Conservation (phyloP, 2,888 invertebrate species). For the Hemicrepidius hirtus region DNA sequence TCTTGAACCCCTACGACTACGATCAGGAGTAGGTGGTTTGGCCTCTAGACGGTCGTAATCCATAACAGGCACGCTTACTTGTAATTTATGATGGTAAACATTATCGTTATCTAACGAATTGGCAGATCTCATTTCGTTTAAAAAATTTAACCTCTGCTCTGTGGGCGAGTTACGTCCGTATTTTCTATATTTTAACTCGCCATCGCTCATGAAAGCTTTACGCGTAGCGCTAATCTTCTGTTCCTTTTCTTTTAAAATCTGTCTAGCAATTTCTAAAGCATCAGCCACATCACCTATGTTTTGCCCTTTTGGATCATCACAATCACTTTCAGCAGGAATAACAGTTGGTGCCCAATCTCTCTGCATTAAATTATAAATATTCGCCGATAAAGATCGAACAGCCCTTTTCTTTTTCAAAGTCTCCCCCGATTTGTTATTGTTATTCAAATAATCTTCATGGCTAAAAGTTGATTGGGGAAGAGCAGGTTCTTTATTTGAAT, state of each 20-base stretch:
- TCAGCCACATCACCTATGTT: slow-evolving; percentile 70
- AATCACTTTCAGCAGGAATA: slow-evolving; percentile 56
- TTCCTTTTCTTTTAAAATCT: slow-evolving; percentile 70
- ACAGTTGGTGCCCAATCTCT: slow-evolving; percentile 71
- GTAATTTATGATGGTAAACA: slow-evolving; percentile 56
- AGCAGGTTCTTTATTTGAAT: slow-evolving; percentile 77
- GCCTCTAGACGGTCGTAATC: slow-evolving; percentile 59
- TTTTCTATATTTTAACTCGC: slow-evolving; percentile 63
- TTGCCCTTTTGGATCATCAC: slow-evolving; percentile 22
- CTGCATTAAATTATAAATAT: slow-evolving; percentile 83
- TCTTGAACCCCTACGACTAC: slow-evolving; percentile 56
- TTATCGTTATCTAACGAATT: slow-evolving; percentile 52
- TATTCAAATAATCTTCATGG: slow-evolving; percentile 73
- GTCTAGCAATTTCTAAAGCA: slow-evolving; percentile 71
- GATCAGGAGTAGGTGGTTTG: slow-evolving; percentile 66
- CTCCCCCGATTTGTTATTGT: slow-evolving; percentile 70
- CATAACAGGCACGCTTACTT: slow-evolving; percentile 54
- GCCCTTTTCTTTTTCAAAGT: slow-evolving; percentile 85
- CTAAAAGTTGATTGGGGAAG: slow-evolving; percentile 67
- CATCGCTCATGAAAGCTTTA: slow-evolving; percentile 69
- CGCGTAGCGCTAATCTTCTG: slow-evolving; percentile 66
- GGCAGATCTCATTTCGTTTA: slow-evolving; percentile 64
- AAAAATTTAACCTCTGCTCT: slow-evolving; percentile 63
- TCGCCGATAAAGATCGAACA: slow-evolving; percentile 88
- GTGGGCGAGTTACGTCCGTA: slow-evolving; percentile 39